Conservation (phyloP, 2,113 vertebrate genomes). For the Isichthys henryi region DNA sequence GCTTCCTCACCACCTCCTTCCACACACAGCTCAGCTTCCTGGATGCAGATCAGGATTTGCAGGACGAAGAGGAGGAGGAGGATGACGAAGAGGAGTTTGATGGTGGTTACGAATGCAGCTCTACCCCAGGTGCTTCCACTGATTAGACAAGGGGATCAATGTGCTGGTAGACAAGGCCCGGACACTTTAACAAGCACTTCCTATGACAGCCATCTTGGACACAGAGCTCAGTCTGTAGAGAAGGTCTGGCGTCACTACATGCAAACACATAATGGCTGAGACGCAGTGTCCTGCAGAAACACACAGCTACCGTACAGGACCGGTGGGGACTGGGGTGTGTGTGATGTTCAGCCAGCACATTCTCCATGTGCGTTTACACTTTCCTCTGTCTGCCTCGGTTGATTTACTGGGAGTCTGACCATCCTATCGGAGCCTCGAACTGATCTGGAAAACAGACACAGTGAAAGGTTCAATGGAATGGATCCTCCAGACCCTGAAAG, state of each 20-base stretch:
- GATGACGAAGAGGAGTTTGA: slow-evolving; percentile 69
- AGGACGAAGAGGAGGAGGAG: slow-evolving; percentile 53
- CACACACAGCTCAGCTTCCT: slow-evolving; percentile 89
- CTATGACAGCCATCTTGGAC: not conserved
- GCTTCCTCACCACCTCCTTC: slow-evolving; percentile 90
- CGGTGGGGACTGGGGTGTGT: not conserved
- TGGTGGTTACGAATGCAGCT: slow-evolving; percentile 33
- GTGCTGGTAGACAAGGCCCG: not conserved
- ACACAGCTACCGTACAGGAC: no score
- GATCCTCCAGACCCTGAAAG: not conserved
- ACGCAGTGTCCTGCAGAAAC: not conserved
- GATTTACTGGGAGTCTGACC: not conserved
- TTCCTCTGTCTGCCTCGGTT: not conserved
- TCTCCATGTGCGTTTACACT: slow-evolving; percentile 10
- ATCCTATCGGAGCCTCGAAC: not conserved
- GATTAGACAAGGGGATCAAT: not conserved
- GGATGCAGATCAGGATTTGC: slow-evolving; percentile 74
- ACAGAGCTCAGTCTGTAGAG: not conserved
- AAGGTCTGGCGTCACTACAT: not conserved
- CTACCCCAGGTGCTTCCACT: slow-evolving; percentile 54
- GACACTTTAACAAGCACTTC: not conserved
- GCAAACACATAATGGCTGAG: not conserved
- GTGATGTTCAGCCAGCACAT: not conserved
- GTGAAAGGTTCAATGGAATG: not conserved
- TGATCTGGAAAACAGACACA: not conserved